Evolutionary conservation across 2,888 invertebrate genomes (phyloP), one percentile per base, ranked within the genome.

Genomic region (Eledone cirrhosa): DNA sequence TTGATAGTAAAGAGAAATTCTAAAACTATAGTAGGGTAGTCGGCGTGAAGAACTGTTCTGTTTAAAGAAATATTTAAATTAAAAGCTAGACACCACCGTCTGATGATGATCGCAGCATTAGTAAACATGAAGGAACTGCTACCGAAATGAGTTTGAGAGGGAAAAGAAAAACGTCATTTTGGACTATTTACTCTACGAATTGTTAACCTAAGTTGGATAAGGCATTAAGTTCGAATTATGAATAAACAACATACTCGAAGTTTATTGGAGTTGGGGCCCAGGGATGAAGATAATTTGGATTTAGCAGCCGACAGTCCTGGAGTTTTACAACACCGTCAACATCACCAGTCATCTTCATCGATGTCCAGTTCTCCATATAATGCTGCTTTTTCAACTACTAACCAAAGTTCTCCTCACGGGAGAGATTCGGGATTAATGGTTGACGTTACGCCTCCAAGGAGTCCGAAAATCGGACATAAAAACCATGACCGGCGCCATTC

Each of bases 301-400:
- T 72, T 72, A 72, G 72, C 72, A 72, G 72, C 72, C 72, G 72
- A 72, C 72, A 72, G 16, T 41, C 29, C 33, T 72, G 72, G 72
- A n/a, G 33, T 72, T 72, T n/a, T 72, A 41, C 72, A 72, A 31
- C 72, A 72, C 33, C 67, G 67, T 19, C 29, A 67, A 29, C 67
- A 67, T 22, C 67, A 67, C 31, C 72, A 72, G 33, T 72, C 72
- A 22, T 72, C 72, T 14, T 72, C 72, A 13, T 41, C 41, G 72
- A 41, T 41, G 33, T 31, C 33, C 41, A 13, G 33, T 13, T n/a
- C 41, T 22, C n/a, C 41, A 31, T 72, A 41, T n/a, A 72, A 41
- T 72, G 22, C 72, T 2, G 41, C 31, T 72, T 72, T 72, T 41
- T 24, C 72, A 19, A 72, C 16, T 33, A 11, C 8, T 72, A 72